Evolutionary conservation across 2,797 vertebrate genomes (phyloP), one percentile per base, ranked within the genome.

Genomic region (Leontocebus nigricollis): DNA sequence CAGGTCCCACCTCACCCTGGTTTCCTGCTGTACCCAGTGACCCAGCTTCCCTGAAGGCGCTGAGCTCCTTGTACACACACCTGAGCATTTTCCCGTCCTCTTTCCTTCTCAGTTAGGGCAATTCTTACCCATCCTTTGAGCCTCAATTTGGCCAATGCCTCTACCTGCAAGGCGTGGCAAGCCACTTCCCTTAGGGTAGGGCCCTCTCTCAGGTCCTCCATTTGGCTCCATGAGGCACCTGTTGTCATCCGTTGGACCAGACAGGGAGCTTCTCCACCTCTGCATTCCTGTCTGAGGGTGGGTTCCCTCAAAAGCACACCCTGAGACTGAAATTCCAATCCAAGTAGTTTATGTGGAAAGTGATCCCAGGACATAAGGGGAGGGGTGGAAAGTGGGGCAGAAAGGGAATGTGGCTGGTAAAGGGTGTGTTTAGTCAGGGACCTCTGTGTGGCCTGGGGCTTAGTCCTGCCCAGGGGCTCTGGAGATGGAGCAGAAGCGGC

Each of bases 1-100:
- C 76, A 3, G 39, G 30, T 75, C 9, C 33, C 0, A 0, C n/a
- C 4, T 70, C n/a, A 30, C 4, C 15, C 7, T 12, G 20, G 17
- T 27, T 0, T 33, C 55, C 22, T 0, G 2, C 39, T n/a, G 11
- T 3, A 0, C 36, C 19, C 14, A 1, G 20, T 20, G 75, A 44
- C 8, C 4, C 4, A 2, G 24, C 14, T 61, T 85, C 50, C 24
- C 64, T 4, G 1, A 36, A 36, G 9, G n/a, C 1, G 7, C 52
- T 1, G 0, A 41, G 41, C 50, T 46, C 41, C 15, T 17, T 3
- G 1, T 36, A 6, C 22, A 17, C 67, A 17, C 41, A 26, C 3
- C 12, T 2, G 6, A 5, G 2, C 17, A 22, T 12, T 33, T 36
- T 55, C 13, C 22, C 0, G 11, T n/a, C 41, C 20, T 82, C 46